Percentiles rank a stretch among this genome's conserved stretches.
These are phyloP conservation scores for Apaloderma vittatum DNA, from an alignment of 2,113 vertebrate species.

Conservation along the genomic window DNA sequence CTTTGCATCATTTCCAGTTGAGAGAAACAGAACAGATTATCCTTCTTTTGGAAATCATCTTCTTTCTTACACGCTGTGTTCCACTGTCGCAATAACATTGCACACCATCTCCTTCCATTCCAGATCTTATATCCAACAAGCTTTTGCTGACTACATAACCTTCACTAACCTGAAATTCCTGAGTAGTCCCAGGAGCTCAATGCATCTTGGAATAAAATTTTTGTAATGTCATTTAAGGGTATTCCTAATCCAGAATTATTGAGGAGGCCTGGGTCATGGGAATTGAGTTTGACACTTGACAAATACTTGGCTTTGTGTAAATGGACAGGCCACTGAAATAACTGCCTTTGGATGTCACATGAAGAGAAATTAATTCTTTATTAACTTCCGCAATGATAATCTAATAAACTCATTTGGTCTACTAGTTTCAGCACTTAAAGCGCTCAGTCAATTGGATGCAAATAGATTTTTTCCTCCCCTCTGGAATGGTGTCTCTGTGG, in stretches of 20 bases:
- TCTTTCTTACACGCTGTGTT: neutral
- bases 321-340: constrained; percentile 91
- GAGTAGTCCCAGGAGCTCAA: constrained; percentile 89
- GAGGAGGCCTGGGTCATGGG: constrained; percentile 84
- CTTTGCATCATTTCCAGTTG: constrained; percentile 51
- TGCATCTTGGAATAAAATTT: constrained; percentile 95
- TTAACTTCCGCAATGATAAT: constrained; percentile 91
- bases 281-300: constrained; percentile 95
- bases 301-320: constrained; percentile 97
- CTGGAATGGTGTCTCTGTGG: constrained; percentile 75
- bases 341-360: constrained; percentile 89
- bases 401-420: constrained; percentile 90
- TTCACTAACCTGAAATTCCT: constrained; percentile 87
- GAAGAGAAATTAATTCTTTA: constrained; percentile 96
- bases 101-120: neutral
- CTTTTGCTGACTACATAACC: constrained; percentile 85
- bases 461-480: constrained; percentile 75
- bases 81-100: neutral
- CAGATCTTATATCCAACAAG: constrained; percentile 52
- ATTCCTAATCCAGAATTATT: constrained; percentile 94
- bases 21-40: constrained; percentile 12
- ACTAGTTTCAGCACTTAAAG: constrained; percentile 83
- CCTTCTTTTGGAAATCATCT: constrained; percentile 8
- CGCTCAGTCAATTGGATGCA: constrained; percentile 79
- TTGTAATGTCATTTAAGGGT: constrained; percentile 96